These are phyloP conservation scores for Octomys mimax DNA, from an alignment of 2,797 vertebrate species.

Conservation along the genomic window DNA sequence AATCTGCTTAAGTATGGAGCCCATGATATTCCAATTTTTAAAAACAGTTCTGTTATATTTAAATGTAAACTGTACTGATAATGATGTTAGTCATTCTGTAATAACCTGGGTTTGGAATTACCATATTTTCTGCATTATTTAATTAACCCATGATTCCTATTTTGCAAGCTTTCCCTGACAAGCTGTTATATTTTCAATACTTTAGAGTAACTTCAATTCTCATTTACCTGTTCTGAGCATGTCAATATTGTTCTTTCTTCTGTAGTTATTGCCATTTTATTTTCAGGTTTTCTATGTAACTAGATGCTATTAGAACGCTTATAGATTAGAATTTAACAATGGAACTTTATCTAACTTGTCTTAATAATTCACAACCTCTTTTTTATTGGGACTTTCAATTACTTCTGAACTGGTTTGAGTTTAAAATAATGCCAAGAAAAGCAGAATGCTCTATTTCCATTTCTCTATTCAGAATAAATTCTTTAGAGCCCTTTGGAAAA, in stretches of 20 bases:
- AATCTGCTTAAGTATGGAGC: background rate
- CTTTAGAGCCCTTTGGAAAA: background rate
- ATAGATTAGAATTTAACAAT: slow-evolving; percentile 47
- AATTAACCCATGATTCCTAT: background rate
- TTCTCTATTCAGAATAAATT: slow-evolving; percentile 21
- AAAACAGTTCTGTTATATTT: background rate
- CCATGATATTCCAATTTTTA: background rate
- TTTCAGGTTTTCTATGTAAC: background rate
- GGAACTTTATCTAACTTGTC: slow-evolving; percentile 9
- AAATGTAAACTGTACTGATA: background rate
- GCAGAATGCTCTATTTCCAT: slow-evolving; percentile 19
- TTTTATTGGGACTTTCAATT: slow-evolving; percentile 44
- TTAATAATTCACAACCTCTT: slow-evolving; percentile 31
- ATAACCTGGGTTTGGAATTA: slow-evolving; percentile 18
- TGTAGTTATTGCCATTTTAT: slow-evolving; percentile 42
- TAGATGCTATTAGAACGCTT: slow-evolving; percentile 28
- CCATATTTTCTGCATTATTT: background rate
- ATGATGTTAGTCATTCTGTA: background rate
- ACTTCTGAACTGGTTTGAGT: slow-evolving; percentile 37
- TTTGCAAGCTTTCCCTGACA: background rate
- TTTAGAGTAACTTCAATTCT: slow-evolving; percentile 28
- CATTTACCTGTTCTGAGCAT: background rate
- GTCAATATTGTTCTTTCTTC: slow-evolving; percentile 47
- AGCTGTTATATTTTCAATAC: background rate
- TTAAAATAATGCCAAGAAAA: slow-evolving; percentile 46